Base-by-base conservation (phyloP, 1,140 invertebrate species). In the Phenacoccus solenopsis region DNA sequence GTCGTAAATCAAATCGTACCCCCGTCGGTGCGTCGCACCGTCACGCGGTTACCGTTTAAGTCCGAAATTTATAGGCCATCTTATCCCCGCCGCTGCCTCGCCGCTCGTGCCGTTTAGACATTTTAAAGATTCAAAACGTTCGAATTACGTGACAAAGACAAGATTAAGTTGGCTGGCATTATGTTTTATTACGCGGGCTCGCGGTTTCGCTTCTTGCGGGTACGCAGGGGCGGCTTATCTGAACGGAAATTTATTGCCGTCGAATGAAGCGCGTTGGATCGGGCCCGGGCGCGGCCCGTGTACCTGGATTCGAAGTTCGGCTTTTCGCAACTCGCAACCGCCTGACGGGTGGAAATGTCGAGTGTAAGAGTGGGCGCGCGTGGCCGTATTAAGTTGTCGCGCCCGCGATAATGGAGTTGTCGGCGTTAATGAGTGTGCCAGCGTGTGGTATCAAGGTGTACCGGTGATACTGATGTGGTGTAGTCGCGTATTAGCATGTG, bases 91-190 rank as follows among this genome's bases (percentile, higher is more conserved):
- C 38, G 20, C n/a, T n/a, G n/a, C n/a, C n/a, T n/a, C n/a, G n/a
- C n/a, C n/a, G n/a, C n/a, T n/a, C 38, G 16, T 49, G 38, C 3
- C 38, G 38, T 10, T 10, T 49, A 49, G 38, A 49, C 38, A 49
- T 49, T 49, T 49, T 49, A 49, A 49, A 49, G 38, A 49, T 49
- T 49, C 38, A 49, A 49, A 49, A 49, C 20, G 38, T 49, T 49
- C 38, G 38, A 49, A n/a, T 49, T 49, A 49, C 38, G 38, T 49
- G 38, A 49, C 38, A 49, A 49, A 49, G 38, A 49, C 38, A 49
- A 49, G 38, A 49, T 49, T 49, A 49, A 49, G 38, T 49, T 49
- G n/a, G 20, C 38, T 49, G 38, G 38, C 38, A 49, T 49, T 49
- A 49, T 49, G 38, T 49, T 49, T 49, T 49, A 49, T 49, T 49